Conservation (phyloP, 2,113 vertebrate species). For the Nettapus auritus region DNA sequence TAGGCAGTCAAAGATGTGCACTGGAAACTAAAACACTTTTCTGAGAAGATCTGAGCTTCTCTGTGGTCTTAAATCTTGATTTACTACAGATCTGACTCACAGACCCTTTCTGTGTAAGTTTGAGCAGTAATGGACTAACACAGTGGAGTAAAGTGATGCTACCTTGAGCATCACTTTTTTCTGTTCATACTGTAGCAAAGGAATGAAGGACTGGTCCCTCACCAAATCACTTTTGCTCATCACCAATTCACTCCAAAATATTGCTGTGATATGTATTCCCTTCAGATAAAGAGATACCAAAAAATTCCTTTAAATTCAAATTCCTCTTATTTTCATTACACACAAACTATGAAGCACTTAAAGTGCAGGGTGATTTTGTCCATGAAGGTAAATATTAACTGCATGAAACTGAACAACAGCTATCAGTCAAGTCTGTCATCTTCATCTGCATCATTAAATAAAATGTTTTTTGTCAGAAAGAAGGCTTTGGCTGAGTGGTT, state of each 20-base stretch:
- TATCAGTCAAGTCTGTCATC: slow-evolving; percentile 8
- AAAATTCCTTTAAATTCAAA: background rate
- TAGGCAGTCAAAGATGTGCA: background rate
- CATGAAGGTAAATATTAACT: background rate
- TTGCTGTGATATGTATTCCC: background rate
- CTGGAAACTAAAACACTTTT: background rate
- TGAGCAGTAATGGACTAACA: background rate
- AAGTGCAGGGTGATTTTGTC: background rate
- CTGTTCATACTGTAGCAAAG: background rate
- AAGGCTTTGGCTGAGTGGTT: slow-evolving; percentile 22
- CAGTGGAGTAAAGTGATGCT: background rate
- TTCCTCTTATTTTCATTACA: background rate
- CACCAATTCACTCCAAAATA: background rate
- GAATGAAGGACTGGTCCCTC: background rate
- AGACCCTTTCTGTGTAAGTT: background rate
- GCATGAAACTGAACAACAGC: background rate
- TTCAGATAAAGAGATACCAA: background rate
- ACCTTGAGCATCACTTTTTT: background rate
- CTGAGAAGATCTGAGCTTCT: background rate
- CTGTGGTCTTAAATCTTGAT: background rate
- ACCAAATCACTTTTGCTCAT: background rate
- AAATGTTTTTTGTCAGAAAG: slow-evolving; percentile 23
- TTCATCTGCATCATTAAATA: slow-evolving; percentile 11
- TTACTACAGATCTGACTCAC: background rate
- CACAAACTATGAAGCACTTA: background rate